Evolutionary conservation across 2,797 vertebrate species (phyloP).

Genomic region (Eupleurogrammus muticus): DNA sequence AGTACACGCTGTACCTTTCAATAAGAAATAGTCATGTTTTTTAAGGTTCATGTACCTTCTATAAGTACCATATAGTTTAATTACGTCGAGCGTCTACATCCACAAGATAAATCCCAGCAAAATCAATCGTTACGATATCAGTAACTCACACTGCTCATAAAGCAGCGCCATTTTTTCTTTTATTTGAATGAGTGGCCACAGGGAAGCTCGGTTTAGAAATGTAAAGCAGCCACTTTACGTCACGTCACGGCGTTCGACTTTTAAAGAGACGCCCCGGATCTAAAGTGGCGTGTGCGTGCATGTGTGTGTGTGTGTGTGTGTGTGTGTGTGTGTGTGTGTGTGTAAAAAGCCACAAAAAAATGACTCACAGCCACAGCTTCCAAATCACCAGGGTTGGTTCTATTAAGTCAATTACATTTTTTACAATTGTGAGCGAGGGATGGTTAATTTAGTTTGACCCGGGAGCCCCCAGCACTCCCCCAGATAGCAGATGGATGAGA

Average conservation of each 20-base stretch:
- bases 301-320: no score
- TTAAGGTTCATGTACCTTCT: neutral
- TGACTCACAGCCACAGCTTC: conserved; percentile 47
- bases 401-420: conserved; percentile 81
- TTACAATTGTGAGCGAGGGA: conserved; percentile 77
- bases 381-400: conserved; percentile 71
- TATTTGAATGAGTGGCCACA: conserved; percentile 6
- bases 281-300: conserved; percentile 61
- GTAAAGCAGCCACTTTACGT: conserved; percentile 21
- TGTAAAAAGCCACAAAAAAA: conserved; percentile 49
- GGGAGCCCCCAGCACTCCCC: conserved; percentile 69
- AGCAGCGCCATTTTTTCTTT: conserved; percentile 13
- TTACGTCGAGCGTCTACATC: conserved; percentile 10
- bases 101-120: neutral
- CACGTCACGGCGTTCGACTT: conserved; percentile 28
- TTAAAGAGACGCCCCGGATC: conserved; percentile 40
- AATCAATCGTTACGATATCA: neutral
- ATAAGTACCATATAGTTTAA: conserved; percentile 7
- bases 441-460: conserved; percentile 81
- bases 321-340: no score
- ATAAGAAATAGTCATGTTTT: conserved; percentile 4
- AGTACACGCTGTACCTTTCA: neutral
- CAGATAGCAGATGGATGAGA: conserved; percentile 75
- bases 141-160: conserved; percentile 2
- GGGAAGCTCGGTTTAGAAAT: conserved; percentile 11